Percentiles rank a stretch among this genome's conserved stretches.
phyloP scores from a whole-genome alignment of 1,140 invertebrate species.

The Elymnias hypermnestra region DNA sequence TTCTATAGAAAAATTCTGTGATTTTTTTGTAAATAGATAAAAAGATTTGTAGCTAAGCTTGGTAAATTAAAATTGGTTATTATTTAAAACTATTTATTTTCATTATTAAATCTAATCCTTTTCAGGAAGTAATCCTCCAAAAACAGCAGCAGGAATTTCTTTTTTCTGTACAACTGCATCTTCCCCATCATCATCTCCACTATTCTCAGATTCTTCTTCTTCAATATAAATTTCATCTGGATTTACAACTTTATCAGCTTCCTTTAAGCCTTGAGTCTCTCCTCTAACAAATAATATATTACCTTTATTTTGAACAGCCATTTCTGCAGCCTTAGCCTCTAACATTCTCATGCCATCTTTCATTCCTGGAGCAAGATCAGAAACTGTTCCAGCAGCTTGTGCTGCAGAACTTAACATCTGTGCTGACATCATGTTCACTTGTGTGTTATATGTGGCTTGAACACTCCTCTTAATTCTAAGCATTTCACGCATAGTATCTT shows the following conservation, averaged over 20 bases:
- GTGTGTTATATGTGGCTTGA: constrained; percentile 97
- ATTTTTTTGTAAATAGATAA: constrained; percentile 55
- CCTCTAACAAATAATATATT: constrained; percentile 91
- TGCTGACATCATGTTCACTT: constrained; percentile 98
- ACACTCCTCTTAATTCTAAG: constrained; percentile 97
- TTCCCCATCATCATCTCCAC: constrained; percentile 79
- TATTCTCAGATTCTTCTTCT: constrained; percentile 86
- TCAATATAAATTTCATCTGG: constrained; percentile 97
- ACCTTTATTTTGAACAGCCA: constrained; percentile 75
- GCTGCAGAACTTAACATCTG: constrained; percentile 92
- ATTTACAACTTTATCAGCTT: constrained; percentile 86
- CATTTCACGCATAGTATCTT: constrained; percentile 99
- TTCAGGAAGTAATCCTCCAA: constrained; percentile 82
- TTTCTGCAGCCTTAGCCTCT: constrained; percentile 88
- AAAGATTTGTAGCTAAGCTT: constrained; percentile 43
- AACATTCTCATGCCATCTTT: constrained; percentile 92
- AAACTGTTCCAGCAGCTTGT: constrained; percentile 79
- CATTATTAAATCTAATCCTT: constrained; percentile 31
- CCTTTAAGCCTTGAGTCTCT: constrained; percentile 87
- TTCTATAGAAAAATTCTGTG: constrained; percentile 25
- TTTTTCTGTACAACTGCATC: constrained; percentile 87
- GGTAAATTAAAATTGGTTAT: constrained; percentile 48
- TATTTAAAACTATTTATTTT: constrained; percentile 28
- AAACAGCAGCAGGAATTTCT: constrained; percentile 89
- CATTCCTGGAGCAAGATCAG: constrained; percentile 81